These are phyloP conservation scores for Hystrix brachyura DNA, from an alignment of 2,113 vertebrate genomes.

Conservation along the genomic window DNA sequence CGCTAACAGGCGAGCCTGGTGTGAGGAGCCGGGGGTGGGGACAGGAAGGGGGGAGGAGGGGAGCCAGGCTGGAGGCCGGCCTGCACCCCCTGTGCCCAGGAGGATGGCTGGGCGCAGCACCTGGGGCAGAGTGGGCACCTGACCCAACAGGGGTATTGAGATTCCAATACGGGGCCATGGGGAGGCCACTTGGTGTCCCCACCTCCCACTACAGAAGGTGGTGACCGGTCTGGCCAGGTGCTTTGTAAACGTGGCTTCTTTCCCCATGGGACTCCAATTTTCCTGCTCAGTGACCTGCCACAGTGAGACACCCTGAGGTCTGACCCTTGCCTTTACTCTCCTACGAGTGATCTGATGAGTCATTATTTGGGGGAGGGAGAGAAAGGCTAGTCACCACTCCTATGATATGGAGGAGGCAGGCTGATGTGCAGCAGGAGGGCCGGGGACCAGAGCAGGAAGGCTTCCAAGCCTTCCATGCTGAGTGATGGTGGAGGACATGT, in stretches of 20 bases:
- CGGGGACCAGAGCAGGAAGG: background rate
- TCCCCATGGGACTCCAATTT: background rate
- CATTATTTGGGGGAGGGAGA: background rate
- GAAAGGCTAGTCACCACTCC: background rate
- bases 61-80: background rate
- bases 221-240: background rate
- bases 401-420: background rate
- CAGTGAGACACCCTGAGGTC: background rate
- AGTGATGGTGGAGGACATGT: background rate
- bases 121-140: background rate
- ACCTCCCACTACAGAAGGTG: background rate
- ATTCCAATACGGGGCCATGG: background rate
- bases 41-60: background rate
- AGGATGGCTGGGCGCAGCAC: background rate
- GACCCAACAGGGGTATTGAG: background rate
- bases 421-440: background rate
- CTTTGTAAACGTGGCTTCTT: background rate
- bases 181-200: background rate
- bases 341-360: accelerated
- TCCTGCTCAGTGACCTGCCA: background rate
- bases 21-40: background rate
- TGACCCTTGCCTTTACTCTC: background rate
- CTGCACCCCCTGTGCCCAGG: background rate
- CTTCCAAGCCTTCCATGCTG: background rate
- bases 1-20: background rate